Percentiles rank a stretch among this genome's conserved stretches.
Evolutionary conservation across 2,888 invertebrate species (phyloP).

Genomic region (Zygogramma bicolorata): DNA sequence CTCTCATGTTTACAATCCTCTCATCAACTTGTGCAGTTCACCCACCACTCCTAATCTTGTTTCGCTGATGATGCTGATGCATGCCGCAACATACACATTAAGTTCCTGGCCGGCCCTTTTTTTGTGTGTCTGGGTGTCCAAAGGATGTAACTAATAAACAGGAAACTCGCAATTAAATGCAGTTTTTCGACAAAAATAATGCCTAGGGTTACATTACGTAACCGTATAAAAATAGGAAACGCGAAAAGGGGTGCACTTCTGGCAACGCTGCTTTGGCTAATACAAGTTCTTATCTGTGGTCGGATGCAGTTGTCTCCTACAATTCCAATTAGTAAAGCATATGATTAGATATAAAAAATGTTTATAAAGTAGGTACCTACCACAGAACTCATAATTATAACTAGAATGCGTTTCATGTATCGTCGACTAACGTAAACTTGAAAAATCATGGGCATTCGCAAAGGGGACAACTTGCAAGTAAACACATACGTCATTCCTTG

Average conservation of each 20-base stretch:
- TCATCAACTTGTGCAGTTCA: constrained; percentile 9
- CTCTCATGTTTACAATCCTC: too few relatives aligned
- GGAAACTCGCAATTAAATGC: constrained; percentile 34
- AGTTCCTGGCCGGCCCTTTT: constrained; percentile 38
- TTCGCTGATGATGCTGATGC: constrained; percentile 29
- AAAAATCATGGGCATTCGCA: too few relatives aligned
- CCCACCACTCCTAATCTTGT: constrained; percentile 29
- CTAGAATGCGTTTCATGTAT: too few relatives aligned
- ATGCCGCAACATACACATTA: constrained; percentile 32
- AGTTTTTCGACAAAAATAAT: constrained; percentile 24
- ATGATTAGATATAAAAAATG: too few relatives aligned
- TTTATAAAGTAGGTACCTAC: too few relatives aligned
- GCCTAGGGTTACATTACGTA: neutral
- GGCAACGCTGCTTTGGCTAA: neutral
- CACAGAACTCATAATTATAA: too few relatives aligned
- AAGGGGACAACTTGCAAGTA: too few relatives aligned
- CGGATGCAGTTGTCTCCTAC: too few relatives aligned
- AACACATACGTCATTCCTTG: too few relatives aligned
- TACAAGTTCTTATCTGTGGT: too few relatives aligned
- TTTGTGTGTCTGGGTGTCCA: constrained; percentile 41
- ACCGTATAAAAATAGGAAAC: neutral
- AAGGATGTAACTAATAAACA: constrained; percentile 38
- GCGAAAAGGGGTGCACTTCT: neutral
- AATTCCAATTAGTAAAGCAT: too few relatives aligned
- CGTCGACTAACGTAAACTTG: too few relatives aligned